Conservation (phyloP, 2,797 vertebrate genomes). For the Platalea minor region DNA sequence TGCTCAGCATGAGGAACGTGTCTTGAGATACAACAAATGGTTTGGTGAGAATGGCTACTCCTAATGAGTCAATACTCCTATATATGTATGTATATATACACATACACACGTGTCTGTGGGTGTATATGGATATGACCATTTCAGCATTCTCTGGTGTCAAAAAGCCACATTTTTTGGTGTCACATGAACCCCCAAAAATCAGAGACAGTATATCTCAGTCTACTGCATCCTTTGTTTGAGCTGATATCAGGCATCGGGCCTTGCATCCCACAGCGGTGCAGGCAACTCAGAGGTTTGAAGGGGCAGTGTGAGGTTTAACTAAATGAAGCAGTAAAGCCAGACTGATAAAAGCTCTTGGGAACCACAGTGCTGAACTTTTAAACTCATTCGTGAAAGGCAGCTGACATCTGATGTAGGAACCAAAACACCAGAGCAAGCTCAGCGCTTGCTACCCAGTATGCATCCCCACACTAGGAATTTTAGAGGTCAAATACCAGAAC, state of each 20-base stretch:
- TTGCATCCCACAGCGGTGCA: background rate
- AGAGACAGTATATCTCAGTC: background rate
- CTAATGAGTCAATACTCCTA: background rate
- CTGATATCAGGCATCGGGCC: too few species aligned
- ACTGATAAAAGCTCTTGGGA: background rate
- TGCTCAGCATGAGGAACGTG: accelerated
- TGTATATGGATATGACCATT: accelerated
- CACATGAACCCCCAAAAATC: background rate
- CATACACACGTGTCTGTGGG: too few species aligned
- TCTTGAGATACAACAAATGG: accelerated
- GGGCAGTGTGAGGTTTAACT: background rate
- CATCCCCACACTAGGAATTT: background rate
- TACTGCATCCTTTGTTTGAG: background rate
- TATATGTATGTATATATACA: too few species aligned
- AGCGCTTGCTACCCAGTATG: background rate
- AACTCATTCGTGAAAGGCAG: background rate
- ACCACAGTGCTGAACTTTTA: background rate
- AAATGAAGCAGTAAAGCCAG: background rate
- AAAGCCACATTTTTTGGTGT: background rate
- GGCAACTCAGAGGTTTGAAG: background rate
- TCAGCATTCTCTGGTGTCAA: background rate
- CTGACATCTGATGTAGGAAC: background rate
- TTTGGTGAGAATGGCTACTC: background rate
- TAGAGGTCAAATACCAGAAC: background rate
- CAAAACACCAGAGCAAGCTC: background rate